Evolutionary conservation across 2,888 invertebrate species (phyloP), one percentile per base, ranked within the genome.

Genomic region (Branchipolynoe longqiensis): DNA sequence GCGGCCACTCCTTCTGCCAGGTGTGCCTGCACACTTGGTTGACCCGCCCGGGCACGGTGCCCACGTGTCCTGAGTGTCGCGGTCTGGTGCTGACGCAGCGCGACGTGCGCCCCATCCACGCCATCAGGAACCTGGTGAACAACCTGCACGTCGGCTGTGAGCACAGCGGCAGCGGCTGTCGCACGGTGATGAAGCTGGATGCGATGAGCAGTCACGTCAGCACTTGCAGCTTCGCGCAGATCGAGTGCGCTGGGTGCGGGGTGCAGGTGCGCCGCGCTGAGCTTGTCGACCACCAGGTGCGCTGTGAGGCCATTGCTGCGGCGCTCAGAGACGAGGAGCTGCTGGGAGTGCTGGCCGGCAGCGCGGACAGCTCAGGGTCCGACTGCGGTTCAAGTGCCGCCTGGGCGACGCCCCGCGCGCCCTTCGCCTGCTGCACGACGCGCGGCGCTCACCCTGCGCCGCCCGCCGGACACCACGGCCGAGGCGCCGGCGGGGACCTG

Each of bases 261-360:
- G 82, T 85, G 33, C 88, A 87, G 2, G 90, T 93, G 4, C 89
- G 88, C 84, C 87, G 90, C 36, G 87, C 88, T 28, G 90, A 91
- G 56, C 89, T 93, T 28, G 89, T 92, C 0, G 86, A 89, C 0
- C 93, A 93, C 85, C 92, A 92, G 83, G 89, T 91, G 59, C 82
- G 88, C 22, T 93, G 93, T 84, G 89, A 90, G n/a, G 91, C 89
- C 14, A 91, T 92, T 28, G 95, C 96, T 94, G 94, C 96, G 94
- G 94, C 90, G 0, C 82, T 91, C 28, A 78, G 25, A 22, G 18
- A 38, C 31, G 73, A 78, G 25, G 40, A 78, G 40, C 25, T n/a
- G n/a, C n/a, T n/a, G n/a, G n/a, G n/a, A n/a, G n/a, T n/a, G n/a
- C n/a, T n/a, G n/a, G n/a, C n/a, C n/a, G n/a, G n/a, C n/a, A n/a